Conservation (phyloP, 2,113 vertebrate species). For the Neomonachus schauinslandi region DNA sequence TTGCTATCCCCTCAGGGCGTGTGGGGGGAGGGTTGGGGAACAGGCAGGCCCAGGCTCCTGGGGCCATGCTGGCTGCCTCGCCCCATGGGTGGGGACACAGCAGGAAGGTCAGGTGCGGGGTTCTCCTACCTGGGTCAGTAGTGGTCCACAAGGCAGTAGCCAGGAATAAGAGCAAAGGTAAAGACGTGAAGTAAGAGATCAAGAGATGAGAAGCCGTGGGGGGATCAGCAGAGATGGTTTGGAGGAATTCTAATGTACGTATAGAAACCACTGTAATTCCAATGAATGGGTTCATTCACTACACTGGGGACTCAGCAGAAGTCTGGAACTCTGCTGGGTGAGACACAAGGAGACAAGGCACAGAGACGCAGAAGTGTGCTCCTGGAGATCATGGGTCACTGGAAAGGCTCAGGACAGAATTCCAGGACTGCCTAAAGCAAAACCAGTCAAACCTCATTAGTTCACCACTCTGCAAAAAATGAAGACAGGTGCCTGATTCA, state of each 20-base stretch:
- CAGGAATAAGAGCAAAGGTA: not conserved
- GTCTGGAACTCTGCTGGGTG: not conserved
- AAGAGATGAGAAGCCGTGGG: fast-evolving
- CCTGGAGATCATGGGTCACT: not conserved
- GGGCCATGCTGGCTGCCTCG: not conserved
- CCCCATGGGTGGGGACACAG: not conserved
- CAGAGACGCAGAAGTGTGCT: fast-evolving
- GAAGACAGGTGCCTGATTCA: not conserved
- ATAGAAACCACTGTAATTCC: fast-evolving
- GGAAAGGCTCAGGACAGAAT: not conserved
- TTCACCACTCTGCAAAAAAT: not conserved
- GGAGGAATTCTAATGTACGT: fast-evolving
- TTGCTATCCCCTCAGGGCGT: not conserved
- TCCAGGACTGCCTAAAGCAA: too few species aligned
- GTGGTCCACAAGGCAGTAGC: too few species aligned
- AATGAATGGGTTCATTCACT: fast-evolving
- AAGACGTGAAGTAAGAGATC: not conserved
- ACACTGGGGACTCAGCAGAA: too few species aligned
- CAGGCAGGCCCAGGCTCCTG: not conserved
- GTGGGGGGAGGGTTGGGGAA: fast-evolving
- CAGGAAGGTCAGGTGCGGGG: fast-evolving
- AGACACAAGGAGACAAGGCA: fast-evolving
- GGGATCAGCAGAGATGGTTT: fast-evolving
- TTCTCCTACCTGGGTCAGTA: not conserved
- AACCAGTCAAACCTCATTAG: fast-evolving